A percentile compares a stretch with the other conserved stretches of the same genome.
phyloP scores from a whole-genome alignment of 2,797 vertebrate species.

The Coracias cyanogaster region DNA sequence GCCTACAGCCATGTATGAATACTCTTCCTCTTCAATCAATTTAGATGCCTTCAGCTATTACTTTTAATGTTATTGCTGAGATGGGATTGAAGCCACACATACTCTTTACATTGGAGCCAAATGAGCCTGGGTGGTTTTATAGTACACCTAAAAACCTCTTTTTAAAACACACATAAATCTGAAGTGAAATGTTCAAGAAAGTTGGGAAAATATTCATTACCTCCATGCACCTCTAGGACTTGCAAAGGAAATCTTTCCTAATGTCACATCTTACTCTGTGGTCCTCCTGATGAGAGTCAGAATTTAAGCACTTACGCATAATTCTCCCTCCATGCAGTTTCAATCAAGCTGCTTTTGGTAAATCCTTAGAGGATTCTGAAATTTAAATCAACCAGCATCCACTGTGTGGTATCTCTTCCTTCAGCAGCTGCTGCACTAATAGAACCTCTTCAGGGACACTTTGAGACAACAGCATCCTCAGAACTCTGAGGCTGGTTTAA shows the following conservation, averaged over 20 bases:
- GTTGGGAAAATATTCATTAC: neutral
- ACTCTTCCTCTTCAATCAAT: neutral
- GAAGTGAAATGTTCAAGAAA: neutral
- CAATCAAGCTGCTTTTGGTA: neutral
- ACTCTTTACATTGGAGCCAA: neutral
- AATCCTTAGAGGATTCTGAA: neutral
- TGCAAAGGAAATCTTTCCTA: neutral
- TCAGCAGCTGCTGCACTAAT: slow-evolving; percentile 12
- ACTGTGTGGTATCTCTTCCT: neutral
- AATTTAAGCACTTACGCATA: neutral
- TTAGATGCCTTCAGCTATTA: neutral
- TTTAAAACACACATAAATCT: neutral
- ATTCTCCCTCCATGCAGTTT: neutral
- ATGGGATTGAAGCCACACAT: neutral
- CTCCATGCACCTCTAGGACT: neutral
- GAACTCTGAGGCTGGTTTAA: neutral
- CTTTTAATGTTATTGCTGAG: neutral
- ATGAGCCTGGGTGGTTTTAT: neutral
- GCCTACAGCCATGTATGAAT: neutral
- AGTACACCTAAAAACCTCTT: neutral
- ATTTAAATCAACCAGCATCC: slow-evolving; percentile 11
- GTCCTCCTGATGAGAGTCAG: neutral
- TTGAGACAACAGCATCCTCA: neutral
- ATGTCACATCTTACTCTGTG: neutral
- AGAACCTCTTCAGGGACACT: neutral